Percentiles rank a stretch among this genome's conserved stretches.
Conservation (phyloP, 1,140 invertebrate genomes). For the Drosophila guanche region DNA sequence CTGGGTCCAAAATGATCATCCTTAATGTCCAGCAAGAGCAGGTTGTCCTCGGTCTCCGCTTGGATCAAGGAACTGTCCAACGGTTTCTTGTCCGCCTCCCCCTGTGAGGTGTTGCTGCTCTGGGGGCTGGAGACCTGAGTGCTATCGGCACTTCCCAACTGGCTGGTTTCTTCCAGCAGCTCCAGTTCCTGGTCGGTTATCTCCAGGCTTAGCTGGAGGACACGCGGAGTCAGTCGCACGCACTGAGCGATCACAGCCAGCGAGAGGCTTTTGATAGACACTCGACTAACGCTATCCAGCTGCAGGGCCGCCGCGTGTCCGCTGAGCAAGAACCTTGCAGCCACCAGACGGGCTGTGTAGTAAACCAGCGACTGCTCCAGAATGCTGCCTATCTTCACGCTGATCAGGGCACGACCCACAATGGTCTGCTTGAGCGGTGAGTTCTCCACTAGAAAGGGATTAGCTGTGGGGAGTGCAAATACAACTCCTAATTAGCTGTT, state of each 20-base stretch:
- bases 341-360: conserved; percentile 74
- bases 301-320: conserved; percentile 86
- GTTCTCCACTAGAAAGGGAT: conserved; percentile 70
- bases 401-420: conserved; percentile 55
- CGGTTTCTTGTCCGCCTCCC: conserved; percentile 34
- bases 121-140: conserved; percentile 68
- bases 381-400: conserved; percentile 74
- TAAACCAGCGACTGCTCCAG: conserved; percentile 73
- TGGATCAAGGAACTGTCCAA: conserved; percentile 20
- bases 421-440: conserved; percentile 65
- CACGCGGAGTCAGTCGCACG: conserved; percentile 87
- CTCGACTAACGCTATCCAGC: conserved; percentile 88
- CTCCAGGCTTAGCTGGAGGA: conserved; percentile 86
- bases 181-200: conserved; percentile 67
- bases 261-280: conserved; percentile 92
- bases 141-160: conserved; percentile 36
- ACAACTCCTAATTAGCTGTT: conserved; percentile 59
- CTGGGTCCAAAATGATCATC: conserved; percentile 83
- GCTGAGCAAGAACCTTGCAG: conserved; percentile 87
- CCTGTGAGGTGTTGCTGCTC: conserved; percentile 58
- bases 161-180: conserved; percentile 28
- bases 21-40: conserved; percentile 75
- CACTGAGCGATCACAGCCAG: conserved; percentile 88
- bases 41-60: conserved; percentile 11
- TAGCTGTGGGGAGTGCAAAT: conserved; percentile 57